Base-by-base conservation (phyloP, 2,888 invertebrate genomes). In the Macrophya annulata region DNA sequence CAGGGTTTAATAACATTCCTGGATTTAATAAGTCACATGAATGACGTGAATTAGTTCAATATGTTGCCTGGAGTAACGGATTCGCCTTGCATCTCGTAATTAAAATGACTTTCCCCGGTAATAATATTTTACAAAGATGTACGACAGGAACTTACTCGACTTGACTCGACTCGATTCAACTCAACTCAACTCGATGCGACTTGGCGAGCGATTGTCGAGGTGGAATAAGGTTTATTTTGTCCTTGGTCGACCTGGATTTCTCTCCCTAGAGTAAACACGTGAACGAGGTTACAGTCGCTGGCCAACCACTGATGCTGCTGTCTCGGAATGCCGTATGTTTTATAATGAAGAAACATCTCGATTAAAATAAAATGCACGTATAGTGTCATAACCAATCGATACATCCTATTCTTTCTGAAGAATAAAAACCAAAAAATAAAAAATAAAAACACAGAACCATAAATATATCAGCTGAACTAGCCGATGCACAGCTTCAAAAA, bases 21-120 rank as follows among this genome's bases (percentile, higher is more conserved):
- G 89, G 90, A 90, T 91, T 91, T 92, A 92, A 92, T 92, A 92
- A 92, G 91, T 92, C 92, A 89, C 87, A 87, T 89, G 90, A 92
- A 92, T 90, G 91, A 92, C 91, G 89, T 89, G 90, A 92, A 91
- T 92, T 92, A 92, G 91, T 92, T 89, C 91, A 91, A 92, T 91
- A 91, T 91, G 90, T 91, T 83, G 31, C 71, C 71, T 62, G 81
- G 88, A 90, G 90, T 90, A 90, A 91, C 91, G 91, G 68, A 91
- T 91, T 91, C 90, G 90, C 88, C 87, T 88, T 89, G 90, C 90
- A 90, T 89, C 88, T 90, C 88, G 90, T 92, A 92, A 91, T 92
- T 92, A 91, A 92, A 92, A 91, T 91, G 91, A 91, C 91, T 91
- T 87, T 85, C 87, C 89, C 88, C 90, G 88, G 81, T 81, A 40